These are phyloP conservation scores for Rachycentron canadum DNA, from an alignment of 2,797 vertebrate genomes.

Conservation along the genomic window DNA sequence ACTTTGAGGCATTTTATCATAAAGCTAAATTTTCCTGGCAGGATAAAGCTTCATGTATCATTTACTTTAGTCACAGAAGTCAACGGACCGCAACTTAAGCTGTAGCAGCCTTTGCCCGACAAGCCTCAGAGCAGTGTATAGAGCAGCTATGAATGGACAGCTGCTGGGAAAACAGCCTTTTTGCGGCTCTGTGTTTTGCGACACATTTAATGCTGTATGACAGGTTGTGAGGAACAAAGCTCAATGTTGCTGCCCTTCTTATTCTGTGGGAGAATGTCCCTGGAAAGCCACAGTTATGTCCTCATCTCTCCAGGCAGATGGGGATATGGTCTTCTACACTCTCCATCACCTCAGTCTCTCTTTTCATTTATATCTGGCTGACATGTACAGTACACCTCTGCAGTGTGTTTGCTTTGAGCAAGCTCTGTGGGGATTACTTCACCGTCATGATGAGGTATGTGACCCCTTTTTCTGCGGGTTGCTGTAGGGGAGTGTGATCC, in stretches of 20 bases:
- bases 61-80: slow-evolving; percentile 31
- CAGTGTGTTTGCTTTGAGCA: slow-evolving; percentile 38
- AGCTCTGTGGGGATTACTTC: slow-evolving; percentile 63
- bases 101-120: slow-evolving; percentile 29
- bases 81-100: slow-evolving; percentile 12
- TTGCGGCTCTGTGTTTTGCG: slow-evolving; percentile 44
- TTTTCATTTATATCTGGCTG: slow-evolving; percentile 41
- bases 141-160: slow-evolving; percentile 16
- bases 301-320: slow-evolving; percentile 16
- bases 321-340: neutral
- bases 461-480: slow-evolving; percentile 74
- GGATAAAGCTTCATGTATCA: slow-evolving; percentile 6
- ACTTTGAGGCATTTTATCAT: neutral
- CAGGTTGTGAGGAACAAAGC: slow-evolving; percentile 34
- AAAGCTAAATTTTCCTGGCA: neutral
- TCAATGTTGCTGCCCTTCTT: neutral
- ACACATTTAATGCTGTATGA: slow-evolving; percentile 56
- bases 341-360: slow-evolving; percentile 27
- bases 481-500: slow-evolving; percentile 49
- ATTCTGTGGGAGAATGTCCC: slow-evolving; percentile 13
- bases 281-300: slow-evolving; percentile 25
- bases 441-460: slow-evolving; percentile 67
- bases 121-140: slow-evolving; percentile 12
- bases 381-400: slow-evolving; percentile 18
- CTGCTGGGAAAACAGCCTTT: slow-evolving; percentile 54